phyloP scores from a whole-genome alignment of 2,888 invertebrate genomes.

The Alsophila aescularia region DNA sequence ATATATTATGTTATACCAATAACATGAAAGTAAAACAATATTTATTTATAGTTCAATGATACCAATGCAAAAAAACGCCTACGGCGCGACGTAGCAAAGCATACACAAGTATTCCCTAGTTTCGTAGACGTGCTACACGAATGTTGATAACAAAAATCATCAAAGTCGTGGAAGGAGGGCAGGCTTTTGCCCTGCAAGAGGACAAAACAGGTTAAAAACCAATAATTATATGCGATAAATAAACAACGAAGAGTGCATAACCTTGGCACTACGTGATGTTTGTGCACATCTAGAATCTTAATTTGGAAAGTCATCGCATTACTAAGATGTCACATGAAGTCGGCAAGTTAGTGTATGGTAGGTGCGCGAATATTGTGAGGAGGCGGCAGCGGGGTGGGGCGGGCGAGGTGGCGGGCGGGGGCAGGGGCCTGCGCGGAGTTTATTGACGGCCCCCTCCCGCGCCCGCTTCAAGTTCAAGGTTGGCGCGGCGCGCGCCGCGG shows the following conservation, averaged over 20 bases:
- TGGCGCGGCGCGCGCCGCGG: conserved; percentile 85
- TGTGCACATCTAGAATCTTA: neutral
- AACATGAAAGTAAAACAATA: too few species aligned
- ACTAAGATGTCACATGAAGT: conserved; percentile 18
- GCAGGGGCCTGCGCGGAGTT: conserved; percentile 80
- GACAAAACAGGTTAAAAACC: neutral
- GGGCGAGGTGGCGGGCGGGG: conserved; percentile 57
- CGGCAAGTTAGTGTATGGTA: conserved; percentile 16
- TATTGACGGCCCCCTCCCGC: conserved; percentile 80
- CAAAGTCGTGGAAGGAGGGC: too few species aligned
- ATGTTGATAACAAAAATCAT: too few species aligned
- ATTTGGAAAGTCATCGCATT: conserved; percentile 9
- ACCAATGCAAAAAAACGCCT: neutral
- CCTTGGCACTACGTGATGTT: conserved; percentile 1
- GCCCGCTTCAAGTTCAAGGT: conserved; percentile 85
- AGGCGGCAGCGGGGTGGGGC: conserved; percentile 9
- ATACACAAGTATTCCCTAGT: neutral
- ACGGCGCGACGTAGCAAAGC: neutral
- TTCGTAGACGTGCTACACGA: conserved; percentile 13
- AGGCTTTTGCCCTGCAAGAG: too few species aligned
- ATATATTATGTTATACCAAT: too few species aligned
- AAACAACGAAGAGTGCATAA: neutral
- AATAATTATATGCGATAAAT: neutral
- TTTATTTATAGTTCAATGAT: too few species aligned
- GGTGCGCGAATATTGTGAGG: conserved; percentile 30